Base-by-base conservation (phyloP, 2,113 vertebrate species). In the Euleptes europaea region DNA sequence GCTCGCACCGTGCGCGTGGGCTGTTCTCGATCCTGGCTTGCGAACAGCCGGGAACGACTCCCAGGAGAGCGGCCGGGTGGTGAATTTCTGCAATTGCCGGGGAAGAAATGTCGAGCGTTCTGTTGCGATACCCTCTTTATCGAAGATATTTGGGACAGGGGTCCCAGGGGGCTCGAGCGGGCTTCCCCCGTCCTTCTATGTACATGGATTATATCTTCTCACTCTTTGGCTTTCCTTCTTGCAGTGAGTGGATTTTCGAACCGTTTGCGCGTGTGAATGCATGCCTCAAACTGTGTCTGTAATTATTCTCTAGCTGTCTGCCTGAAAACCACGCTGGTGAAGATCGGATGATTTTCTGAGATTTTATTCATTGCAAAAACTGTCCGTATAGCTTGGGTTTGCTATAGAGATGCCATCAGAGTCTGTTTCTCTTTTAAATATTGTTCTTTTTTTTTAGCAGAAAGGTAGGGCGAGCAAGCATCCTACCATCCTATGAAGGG, bases 21-120 rank as follows among this genome's bases (percentile, higher is more conserved):
- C 87, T 89, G 91, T 89, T 90, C 89, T 93, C 89, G 92, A 93
- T 86, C 90, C 69, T 89, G 91, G 89, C 93, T 92, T 92, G 94
- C 88, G 90, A 94, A 91, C 90, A 71, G 78, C 88, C 88, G 77
- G 83, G 91, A 93, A 88, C 89, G 87, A 80, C 93, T 92, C 89
- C 82, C 89, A 88, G 87, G 91, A 84, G 90, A 93, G 89, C 69
- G 1, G 44, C 87, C 87, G 85, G 2, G 90, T 89, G 92, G 91
- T 90, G 93, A 88, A 84, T 93, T 92, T 91, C 23, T 93, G 88
- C 83, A 81, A 89, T 88, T 87, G 92, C 89, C 83, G 86, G 91
- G 90, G 91, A 92, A 95, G 91, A 92, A 94, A 87, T 88, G 84
- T 5, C 88, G 76, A 82, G 3, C 86, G 75, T 82, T 90, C 89